These are phyloP conservation scores for Myripristis murdjan DNA, from an alignment of 2,797 vertebrate species.

Conservation along the genomic window DNA sequence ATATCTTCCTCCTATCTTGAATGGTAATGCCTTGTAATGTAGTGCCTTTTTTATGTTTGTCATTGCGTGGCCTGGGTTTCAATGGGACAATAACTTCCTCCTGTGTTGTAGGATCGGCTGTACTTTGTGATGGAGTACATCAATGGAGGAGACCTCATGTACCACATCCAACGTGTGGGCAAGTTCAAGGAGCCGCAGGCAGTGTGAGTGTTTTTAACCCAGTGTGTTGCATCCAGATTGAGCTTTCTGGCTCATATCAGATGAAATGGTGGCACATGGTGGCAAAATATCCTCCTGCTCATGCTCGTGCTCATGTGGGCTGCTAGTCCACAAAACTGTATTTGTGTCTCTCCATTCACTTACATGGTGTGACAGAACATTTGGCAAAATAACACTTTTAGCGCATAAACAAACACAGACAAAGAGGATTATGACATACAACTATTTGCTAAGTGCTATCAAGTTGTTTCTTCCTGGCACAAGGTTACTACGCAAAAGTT, in stretches of 20 bases:
- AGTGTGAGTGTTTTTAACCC: constrained; percentile 87
- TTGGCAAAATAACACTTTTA: too few relatives aligned
- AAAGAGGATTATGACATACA: too few relatives aligned
- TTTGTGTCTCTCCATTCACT: too few relatives aligned
- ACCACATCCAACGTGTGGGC: constrained; percentile 89
- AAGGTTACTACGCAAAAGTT: too few relatives aligned
- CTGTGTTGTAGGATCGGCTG: constrained; percentile 90
- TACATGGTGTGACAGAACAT: too few relatives aligned
- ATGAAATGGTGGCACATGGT: neutral
- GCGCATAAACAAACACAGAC: too few relatives aligned
- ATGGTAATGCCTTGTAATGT: neutral
- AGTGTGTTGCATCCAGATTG: neutral
- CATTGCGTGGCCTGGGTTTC: constrained; percentile 13
- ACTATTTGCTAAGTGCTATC: too few relatives aligned
- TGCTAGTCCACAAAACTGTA: too few relatives aligned
- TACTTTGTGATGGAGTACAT: constrained; percentile 99
- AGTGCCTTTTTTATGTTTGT: neutral
- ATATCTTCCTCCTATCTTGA: neutral
- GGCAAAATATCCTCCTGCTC: too few relatives aligned
- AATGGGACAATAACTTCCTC: constrained; percentile 9
- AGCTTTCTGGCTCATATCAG: too few relatives aligned
- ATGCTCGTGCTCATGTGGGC: too few relatives aligned
- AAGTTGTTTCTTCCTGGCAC: too few relatives aligned
- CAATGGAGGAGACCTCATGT: constrained; percentile 98
- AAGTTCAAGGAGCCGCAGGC: constrained; percentile 91